These are phyloP conservation scores for Drosophila sproati DNA, from an alignment of 1,140 invertebrate species.

Conservation along the genomic window DNA sequence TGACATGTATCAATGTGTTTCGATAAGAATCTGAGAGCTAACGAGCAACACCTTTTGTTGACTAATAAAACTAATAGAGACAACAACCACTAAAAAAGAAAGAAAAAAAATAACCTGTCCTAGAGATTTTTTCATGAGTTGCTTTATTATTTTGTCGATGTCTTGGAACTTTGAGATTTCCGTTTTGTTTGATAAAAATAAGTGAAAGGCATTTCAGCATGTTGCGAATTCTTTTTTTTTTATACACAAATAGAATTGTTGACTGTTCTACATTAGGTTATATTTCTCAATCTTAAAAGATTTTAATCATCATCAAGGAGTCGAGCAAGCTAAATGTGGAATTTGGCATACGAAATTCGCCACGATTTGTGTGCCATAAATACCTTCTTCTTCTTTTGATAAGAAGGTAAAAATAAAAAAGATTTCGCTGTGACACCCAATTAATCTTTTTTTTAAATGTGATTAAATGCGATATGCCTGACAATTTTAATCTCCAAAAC, in stretches of 20 bases:
- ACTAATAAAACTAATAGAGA: constrained; percentile 12
- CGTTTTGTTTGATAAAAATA: neutral
- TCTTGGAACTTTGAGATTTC: neutral
- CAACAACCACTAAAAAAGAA: neutral
- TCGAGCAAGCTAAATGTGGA: neutral
- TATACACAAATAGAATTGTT: no score
- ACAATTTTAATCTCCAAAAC: neutral
- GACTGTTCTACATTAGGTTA: no score
- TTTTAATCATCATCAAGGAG: neutral
- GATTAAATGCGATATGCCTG: neutral
- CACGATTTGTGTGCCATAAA: neutral
- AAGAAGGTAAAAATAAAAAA: neutral
- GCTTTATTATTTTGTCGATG: neutral
- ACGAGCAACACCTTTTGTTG: constrained; percentile 24
- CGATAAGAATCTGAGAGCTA: constrained; percentile 40
- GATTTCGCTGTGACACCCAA: neutral
- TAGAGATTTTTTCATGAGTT: neutral
- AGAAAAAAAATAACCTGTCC: constrained; percentile 9
- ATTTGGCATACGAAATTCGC: neutral
- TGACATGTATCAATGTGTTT: constrained; percentile 45
- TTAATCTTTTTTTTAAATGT: neutral
- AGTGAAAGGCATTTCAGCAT: no score
- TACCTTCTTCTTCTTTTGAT: no score
- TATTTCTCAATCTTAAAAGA: no score
- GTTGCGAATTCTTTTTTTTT: no score